These are phyloP conservation scores for Plagodis pulveraria DNA, from an alignment of 2,888 invertebrate genomes.

Conservation along the genomic window DNA sequence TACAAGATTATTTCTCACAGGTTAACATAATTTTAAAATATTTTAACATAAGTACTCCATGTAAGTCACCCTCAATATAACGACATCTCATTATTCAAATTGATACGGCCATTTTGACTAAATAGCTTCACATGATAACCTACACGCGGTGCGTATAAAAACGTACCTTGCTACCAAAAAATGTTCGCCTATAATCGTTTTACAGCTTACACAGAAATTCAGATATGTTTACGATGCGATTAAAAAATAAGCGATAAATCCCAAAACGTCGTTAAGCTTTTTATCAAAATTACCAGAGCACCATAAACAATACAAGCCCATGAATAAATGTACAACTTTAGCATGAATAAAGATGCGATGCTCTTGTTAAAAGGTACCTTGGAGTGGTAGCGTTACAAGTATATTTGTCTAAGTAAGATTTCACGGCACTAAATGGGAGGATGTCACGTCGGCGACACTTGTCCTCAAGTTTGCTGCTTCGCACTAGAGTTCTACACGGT, in stretches of 20 bases:
- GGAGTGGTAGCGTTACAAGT: constrained; percentile 44
- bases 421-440: constrained; percentile 56
- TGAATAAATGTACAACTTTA: constrained; percentile 41
- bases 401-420: constrained; percentile 56
- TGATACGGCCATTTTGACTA: constrained; percentile 24
- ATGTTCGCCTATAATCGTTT: constrained; percentile 1
- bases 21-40: constrained; percentile 2
- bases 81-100: constrained; percentile 27
- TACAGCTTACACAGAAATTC: constrained; percentile 1
- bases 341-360: constrained; percentile 40
- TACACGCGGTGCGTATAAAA: constrained; percentile 12
- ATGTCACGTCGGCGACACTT: constrained; percentile 76
- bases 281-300: constrained; percentile 21
- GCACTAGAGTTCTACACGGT: constrained; percentile 60
- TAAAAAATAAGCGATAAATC: constrained; percentile 7
- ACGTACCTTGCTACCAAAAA: constrained; percentile 2
- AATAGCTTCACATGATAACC: constrained; percentile 17
- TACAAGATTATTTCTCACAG: constrained; percentile 3
- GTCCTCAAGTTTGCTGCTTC: constrained; percentile 67
- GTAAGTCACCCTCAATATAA: constrained; percentile 15
- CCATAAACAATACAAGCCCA: constrained; percentile 33
- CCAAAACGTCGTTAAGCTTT: constrained; percentile 19
- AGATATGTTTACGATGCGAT: constrained; percentile 4
- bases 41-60: constrained; percentile 6
- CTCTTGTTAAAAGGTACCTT: constrained; percentile 33